Conservation (phyloP, 1,140 invertebrate species). For the Drosophila watanabei region DNA sequence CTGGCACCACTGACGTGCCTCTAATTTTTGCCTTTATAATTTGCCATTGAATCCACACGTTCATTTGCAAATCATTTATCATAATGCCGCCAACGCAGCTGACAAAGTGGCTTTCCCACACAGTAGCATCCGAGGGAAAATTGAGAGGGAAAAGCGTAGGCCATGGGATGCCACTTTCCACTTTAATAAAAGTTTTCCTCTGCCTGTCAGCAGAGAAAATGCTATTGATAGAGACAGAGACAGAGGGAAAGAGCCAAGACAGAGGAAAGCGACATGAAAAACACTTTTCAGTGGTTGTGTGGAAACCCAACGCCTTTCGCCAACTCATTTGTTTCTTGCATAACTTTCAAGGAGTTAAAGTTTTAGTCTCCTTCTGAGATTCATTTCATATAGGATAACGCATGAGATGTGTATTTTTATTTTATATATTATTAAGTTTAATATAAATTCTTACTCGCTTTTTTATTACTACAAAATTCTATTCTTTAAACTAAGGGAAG, state of each 20-base stretch:
- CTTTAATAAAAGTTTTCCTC: slow-evolving; percentile 35
- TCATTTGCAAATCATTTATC: slow-evolving; percentile 62
- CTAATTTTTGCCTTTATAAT: slow-evolving; percentile 33
- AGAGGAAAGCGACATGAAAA: slow-evolving; percentile 14
- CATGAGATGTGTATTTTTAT: not conserved
- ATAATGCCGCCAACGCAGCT: slow-evolving; percentile 33
- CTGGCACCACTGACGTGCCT: not conserved
- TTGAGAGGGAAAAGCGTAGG: slow-evolving; percentile 18
- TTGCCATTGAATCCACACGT: slow-evolving; percentile 52
- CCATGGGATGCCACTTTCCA: slow-evolving; percentile 28
- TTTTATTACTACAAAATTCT: not conserved
- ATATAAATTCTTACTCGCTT: not conserved
- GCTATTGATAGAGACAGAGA: not conserved
- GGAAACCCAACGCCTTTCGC: not conserved
- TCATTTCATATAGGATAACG: not conserved
- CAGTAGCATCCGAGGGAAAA: slow-evolving; percentile 13
- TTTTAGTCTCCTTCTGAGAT: not conserved
- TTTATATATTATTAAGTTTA: not conserved
- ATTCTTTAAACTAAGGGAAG: not conserved
- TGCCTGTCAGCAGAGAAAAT: slow-evolving; percentile 14
- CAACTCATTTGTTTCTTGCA: slow-evolving; percentile 19
- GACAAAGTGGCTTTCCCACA: slow-evolving; percentile 48
- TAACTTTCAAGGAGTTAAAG: slow-evolving; percentile 4
- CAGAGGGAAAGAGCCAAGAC: not conserved
- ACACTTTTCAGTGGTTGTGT: slow-evolving; percentile 11